Conservation (phyloP, 35 echinoderm and acorn worm species). For the Holothuria glaberrima region DNA sequence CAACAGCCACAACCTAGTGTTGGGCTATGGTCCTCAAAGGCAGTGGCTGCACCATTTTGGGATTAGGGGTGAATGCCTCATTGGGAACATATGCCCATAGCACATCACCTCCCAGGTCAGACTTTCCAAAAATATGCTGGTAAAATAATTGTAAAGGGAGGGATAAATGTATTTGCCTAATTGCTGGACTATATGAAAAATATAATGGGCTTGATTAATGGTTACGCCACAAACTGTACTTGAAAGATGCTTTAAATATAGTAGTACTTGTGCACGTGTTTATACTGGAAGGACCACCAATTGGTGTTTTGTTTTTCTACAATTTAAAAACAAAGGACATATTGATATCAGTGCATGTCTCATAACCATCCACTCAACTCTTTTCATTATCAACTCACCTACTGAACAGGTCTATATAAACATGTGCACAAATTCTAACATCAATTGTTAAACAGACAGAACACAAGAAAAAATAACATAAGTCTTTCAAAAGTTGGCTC, state of each 20-base stretch:
- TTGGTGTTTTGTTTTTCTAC: neutral
- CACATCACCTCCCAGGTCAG: neutral
- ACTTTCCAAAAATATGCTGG: neutral
- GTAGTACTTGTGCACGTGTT: neutral
- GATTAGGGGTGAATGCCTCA: neutral
- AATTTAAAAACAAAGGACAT: no score
- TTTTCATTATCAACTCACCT: neutral
- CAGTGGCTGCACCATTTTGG: neutral
- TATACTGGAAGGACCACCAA: neutral
- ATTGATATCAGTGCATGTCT: no score
- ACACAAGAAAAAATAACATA: neutral
- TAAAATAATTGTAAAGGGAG: neutral
- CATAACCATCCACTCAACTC: no score
- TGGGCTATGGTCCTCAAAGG: neutral
- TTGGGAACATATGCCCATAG: neutral
- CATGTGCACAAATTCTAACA: neutral
- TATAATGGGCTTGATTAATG: neutral
- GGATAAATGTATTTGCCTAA: neutral
- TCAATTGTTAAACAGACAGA: neutral
- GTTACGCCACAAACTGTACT: no score
- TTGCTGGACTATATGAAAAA: no score
- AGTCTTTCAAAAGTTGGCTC: no score
- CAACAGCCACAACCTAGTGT: no score
- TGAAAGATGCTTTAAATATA: neutral
- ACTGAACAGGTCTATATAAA: neutral